A percentile compares a stretch with the other conserved stretches of the same genome.
These are phyloP conservation scores for Enteromius radiatus DNA, from an alignment of 2,797 vertebrate species.

Conservation along the genomic window DNA sequence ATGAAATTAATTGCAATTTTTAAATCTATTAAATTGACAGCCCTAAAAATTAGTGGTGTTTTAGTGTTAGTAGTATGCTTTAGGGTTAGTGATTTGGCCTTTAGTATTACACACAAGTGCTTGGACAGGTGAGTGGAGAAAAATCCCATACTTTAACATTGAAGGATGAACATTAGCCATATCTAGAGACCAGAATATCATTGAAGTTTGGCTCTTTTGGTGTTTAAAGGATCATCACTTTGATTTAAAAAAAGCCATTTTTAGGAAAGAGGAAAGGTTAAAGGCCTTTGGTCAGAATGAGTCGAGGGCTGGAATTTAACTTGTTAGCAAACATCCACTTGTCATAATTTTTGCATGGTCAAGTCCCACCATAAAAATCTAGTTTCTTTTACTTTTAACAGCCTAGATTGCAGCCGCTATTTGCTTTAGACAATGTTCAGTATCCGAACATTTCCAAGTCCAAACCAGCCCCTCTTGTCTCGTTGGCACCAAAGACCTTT, in stretches of 20 bases:
- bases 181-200: background rate
- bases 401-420: background rate
- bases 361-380: background rate
- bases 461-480: background rate
- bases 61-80: background rate
- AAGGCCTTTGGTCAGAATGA: background rate
- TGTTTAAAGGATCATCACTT: background rate
- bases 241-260: background rate
- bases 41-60: background rate
- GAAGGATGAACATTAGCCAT: background rate
- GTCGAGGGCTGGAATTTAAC: background rate
- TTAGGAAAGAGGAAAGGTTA: background rate
- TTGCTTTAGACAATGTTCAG: conserved; percentile 6
- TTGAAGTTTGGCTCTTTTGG: background rate
- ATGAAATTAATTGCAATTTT: background rate
- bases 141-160: background rate
- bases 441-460: conserved; percentile 3
- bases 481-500: conserved; percentile 11
- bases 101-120: background rate
- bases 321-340: background rate
- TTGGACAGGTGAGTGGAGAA: background rate
- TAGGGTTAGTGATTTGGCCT: background rate
- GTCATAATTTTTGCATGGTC: background rate
- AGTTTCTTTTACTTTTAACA: background rate
- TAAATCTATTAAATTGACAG: background rate